Evolutionary conservation across 2,797 vertebrate genomes (phyloP).

Genomic region (Falco berigora): DNA sequence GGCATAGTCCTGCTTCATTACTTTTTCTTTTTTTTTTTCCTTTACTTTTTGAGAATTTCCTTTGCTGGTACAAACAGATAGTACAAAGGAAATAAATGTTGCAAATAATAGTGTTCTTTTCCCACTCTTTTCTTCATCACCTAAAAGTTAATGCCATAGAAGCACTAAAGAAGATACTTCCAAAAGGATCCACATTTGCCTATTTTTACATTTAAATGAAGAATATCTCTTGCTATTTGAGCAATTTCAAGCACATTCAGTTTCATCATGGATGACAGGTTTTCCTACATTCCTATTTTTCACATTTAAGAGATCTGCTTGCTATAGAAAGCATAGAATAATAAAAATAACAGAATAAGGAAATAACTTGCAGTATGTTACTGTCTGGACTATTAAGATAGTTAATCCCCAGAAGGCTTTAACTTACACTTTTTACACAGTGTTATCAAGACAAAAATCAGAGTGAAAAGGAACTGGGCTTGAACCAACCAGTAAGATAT

Average conservation of each 20-base stretch:
- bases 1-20: background rate
- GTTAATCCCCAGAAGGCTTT: background rate
- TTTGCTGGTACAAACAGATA: background rate
- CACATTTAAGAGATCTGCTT: background rate
- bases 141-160: background rate
- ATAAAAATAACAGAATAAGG: background rate
- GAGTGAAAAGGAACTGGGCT: background rate
- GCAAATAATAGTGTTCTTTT: background rate
- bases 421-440: background rate
- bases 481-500: background rate
- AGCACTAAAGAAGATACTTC: background rate
- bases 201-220: background rate
- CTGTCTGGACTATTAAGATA: background rate
- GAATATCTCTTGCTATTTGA: background rate
- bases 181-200: background rate
- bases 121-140: background rate
- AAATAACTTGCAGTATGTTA: background rate
- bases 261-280: background rate
- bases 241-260: background rate
- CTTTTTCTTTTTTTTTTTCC: accelerated
- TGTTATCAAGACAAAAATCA: constrained; percentile 2
- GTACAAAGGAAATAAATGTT: background rate
- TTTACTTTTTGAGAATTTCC: background rate
- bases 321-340: background rate
- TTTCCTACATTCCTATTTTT: background rate